phyloP scores from a whole-genome alignment of 2,113 vertebrate genomes.

The Jacana jacana region DNA sequence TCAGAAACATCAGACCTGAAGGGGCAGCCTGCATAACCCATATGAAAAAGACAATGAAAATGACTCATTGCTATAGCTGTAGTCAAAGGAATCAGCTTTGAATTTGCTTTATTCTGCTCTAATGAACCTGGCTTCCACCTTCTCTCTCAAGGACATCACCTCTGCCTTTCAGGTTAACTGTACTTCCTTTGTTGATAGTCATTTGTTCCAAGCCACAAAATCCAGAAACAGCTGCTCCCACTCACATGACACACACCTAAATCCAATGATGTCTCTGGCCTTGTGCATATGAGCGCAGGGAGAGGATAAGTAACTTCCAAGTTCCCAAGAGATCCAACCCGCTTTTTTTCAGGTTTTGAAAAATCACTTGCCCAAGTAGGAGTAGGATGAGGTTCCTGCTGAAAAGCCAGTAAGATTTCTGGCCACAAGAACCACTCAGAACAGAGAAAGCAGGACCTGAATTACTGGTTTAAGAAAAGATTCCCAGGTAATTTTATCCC shows the following conservation, averaged over 20 bases:
- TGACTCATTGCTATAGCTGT: not conserved
- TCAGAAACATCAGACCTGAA: not conserved
- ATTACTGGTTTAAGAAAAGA: not conserved
- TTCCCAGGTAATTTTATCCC: not conserved
- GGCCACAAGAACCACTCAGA: not conserved
- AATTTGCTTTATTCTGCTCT: not conserved
- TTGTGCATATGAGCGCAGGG: not conserved
- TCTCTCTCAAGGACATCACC: not conserved
- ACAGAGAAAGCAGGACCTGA: not conserved
- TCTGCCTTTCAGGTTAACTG: not conserved
- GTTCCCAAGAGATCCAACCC: not conserved
- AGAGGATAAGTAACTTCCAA: not conserved
- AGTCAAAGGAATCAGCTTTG: not conserved
- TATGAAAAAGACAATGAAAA: not conserved
- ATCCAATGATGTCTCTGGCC: rapidly evolving
- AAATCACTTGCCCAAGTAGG: not conserved
- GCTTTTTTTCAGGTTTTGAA: not conserved
- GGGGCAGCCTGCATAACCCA: not conserved
- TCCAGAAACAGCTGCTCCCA: not conserved
- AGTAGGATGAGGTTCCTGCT: not conserved
- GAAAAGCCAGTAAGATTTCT: not conserved
- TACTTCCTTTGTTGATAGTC: not conserved
- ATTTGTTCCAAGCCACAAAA: not conserved
- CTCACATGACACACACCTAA: not conserved
- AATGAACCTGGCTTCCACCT: not conserved